Base-by-base conservation (phyloP, 2,888 invertebrate genomes). In the Cantharis flavilabris region DNA sequence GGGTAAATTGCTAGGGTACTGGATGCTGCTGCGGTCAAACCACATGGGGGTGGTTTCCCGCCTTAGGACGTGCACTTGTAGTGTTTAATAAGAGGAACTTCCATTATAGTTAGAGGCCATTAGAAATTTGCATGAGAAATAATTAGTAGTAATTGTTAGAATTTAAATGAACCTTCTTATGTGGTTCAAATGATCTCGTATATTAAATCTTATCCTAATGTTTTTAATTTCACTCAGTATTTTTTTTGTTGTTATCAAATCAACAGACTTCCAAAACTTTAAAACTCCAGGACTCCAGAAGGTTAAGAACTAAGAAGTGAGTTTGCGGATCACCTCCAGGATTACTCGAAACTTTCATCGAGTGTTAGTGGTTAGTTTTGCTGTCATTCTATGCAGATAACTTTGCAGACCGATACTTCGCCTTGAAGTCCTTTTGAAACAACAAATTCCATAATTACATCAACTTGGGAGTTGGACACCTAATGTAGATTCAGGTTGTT, bases 21-120 rank as follows among this genome's bases (percentile, higher is more conserved):
- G 76, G 82, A 80, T 82, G 80, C 78, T 81, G 81, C 78, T 81
- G 82, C 79, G 82, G 82, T 80, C 77, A 71, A 79, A 82, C 82
- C 82, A 78, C 81, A 81, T 78, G 81, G 79, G 80, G 80, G 73
- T 77, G 80, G 80, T 79, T 80, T 71, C 70, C 76, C 75, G 72
- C 80, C 80, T 74, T 70, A 63, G 75, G 80, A 75, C 75, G 76
- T 73, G 75, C 80, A 81, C 81, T 82, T 76, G 79, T 79, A 75
- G 80, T 73, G 73, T 78, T 79, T 79, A 80, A 79, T 79, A 79
- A 81, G 80, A 80, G 76, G 76, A 77, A 78, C 70, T 79, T 78
- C 79, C 76, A 78, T 75, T 81, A 76, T 76, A 76, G 76, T 76
- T 77, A 78, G 72, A 75, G 77, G 74, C 76, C 79, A 79, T 81